These are phyloP conservation scores for Scolopax mira DNA, from an alignment of 2,113 vertebrate genomes.

Conservation along the genomic window DNA sequence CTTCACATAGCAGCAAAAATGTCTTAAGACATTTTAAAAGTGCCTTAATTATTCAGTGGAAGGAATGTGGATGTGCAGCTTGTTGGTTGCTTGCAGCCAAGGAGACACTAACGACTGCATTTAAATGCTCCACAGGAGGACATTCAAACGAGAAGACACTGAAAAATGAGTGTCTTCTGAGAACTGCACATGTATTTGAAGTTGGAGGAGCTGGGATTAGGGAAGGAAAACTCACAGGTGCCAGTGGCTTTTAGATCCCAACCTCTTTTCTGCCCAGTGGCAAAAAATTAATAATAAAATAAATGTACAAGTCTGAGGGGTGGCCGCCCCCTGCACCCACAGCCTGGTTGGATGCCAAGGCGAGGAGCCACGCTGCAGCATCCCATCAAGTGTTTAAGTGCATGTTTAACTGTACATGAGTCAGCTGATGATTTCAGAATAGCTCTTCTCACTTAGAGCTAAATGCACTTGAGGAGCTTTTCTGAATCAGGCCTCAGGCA, in stretches of 20 bases:
- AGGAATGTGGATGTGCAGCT: not conserved
- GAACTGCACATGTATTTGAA: not conserved
- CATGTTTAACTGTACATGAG: not conserved
- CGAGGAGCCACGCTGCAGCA: rapidly evolving
- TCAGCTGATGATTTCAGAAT: conserved; percentile 17
- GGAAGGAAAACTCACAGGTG: not conserved
- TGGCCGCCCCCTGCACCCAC: not conserved
- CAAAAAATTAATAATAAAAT: not conserved
- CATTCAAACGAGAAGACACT: not conserved
- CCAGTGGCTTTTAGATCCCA: not conserved
- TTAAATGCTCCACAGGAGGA: not conserved
- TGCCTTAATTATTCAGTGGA: not conserved
- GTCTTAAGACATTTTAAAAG: not conserved
- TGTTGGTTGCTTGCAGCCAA: not conserved
- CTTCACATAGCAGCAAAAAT: not conserved
- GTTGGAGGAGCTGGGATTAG: not conserved
- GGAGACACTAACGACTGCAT: not conserved
- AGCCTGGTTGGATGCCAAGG: not conserved
- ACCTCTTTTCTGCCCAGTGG: not conserved
- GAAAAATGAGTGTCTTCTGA: not conserved
- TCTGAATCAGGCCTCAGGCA: not conserved
- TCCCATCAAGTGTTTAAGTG: not conserved
- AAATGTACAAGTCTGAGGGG: rapidly evolving
- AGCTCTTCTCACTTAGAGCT: not conserved
- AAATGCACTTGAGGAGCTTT: not conserved